Evolutionary conservation across 2,113 vertebrate genomes (phyloP).

Genomic region (Coracopsis vasa): DNA sequence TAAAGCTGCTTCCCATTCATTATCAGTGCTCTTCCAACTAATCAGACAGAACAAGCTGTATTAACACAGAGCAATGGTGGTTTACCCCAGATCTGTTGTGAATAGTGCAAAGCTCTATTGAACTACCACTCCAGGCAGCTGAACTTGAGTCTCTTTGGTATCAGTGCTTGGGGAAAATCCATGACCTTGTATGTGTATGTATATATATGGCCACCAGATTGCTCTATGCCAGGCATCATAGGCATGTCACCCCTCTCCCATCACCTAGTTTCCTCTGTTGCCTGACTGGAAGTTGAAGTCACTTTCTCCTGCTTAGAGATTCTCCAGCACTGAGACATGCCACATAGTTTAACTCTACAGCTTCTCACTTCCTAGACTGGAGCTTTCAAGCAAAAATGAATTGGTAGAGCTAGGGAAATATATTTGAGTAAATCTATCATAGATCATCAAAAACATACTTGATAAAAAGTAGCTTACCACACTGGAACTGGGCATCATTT

Average conservation of each 20-base stretch:
- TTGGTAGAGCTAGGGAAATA: not conserved
- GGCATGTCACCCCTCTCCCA: not conserved
- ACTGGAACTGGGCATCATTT: not conserved
- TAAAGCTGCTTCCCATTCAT: not conserved
- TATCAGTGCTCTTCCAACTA: not conserved
- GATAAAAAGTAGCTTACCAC: not conserved
- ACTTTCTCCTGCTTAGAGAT: not conserved
- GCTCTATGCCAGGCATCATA: not conserved
- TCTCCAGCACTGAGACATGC: not conserved
- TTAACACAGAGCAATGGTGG: not conserved
- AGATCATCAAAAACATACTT: not conserved
- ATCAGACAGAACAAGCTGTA: not conserved
- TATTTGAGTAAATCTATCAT: not conserved
- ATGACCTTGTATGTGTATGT: not conserved
- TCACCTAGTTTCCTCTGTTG: not conserved
- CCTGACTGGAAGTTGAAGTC: not conserved
- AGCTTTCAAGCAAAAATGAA: not conserved
- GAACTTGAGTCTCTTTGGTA: not conserved
- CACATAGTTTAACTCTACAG: not conserved
- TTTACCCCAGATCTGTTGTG: not conserved
- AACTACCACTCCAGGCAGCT: not conserved
- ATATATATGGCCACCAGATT: rapidly evolving
- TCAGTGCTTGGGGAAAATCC: not conserved
- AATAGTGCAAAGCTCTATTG: not conserved
- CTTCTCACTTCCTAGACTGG: not conserved